Conservation (phyloP, 1,140 invertebrate genomes). For the Lepidurus couesii region DNA sequence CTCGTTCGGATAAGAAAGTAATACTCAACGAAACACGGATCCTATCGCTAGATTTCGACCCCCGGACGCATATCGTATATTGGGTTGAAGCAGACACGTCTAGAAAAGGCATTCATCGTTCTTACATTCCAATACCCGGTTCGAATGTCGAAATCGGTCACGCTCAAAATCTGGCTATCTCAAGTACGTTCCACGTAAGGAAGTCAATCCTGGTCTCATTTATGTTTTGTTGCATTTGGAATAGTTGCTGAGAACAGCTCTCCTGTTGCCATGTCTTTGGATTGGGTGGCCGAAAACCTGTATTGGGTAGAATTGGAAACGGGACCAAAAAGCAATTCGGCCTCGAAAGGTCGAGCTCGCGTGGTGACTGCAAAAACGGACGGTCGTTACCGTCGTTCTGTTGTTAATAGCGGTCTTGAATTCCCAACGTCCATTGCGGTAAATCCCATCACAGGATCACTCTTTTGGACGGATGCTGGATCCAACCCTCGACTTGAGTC, state of each 20-base stretch:
- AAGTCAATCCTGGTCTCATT: no score
- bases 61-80: constrained; percentile 72
- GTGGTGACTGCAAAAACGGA: constrained; percentile 83
- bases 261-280: constrained; percentile 76
- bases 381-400: constrained; percentile 75
- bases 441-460: constrained; percentile 69
- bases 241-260: constrained; percentile 56
- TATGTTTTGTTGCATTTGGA: no score
- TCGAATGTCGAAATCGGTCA: constrained; percentile 66
- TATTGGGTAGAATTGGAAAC: constrained; percentile 87
- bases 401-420: constrained; percentile 61
- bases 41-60: constrained; percentile 79
- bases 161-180: constrained; percentile 75
- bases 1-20: constrained; percentile 52
- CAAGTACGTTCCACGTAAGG: neutral
- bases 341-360: constrained; percentile 53
- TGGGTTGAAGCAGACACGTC: constrained; percentile 91
- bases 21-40: constrained; percentile 76
- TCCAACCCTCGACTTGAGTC: constrained; percentile 71
- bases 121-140: constrained; percentile 65
- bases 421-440: constrained; percentile 78
- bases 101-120: constrained; percentile 82
- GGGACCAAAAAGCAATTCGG: constrained; percentile 46
- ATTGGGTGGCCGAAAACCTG: constrained; percentile 86
- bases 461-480: constrained; percentile 87